These are phyloP conservation scores for Melanotaenia boesemani DNA, from an alignment of 2,797 vertebrate species.

Conservation along the genomic window DNA sequence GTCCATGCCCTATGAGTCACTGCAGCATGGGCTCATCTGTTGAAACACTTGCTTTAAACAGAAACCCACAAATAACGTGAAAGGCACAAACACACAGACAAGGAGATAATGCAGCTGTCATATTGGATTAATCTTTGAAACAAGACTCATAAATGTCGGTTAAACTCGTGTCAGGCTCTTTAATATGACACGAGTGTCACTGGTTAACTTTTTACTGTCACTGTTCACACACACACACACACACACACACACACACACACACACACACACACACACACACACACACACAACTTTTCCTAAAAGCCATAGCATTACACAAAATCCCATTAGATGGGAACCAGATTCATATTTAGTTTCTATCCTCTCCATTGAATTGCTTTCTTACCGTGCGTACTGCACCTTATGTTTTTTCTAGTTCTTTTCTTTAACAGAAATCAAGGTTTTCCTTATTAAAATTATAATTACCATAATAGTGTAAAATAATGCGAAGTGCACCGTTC, in stretches of 20 bases:
- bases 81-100: slow-evolving; percentile 4
- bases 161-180: background rate
- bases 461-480: background rate
- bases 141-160: slow-evolving; percentile 4
- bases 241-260: too few relatives aligned
- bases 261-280: background rate
- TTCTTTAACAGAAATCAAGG: background rate
- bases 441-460: background rate
- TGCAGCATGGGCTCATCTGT: slow-evolving; percentile 13
- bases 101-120: slow-evolving; percentile 10
- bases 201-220: slow-evolving; percentile 10
- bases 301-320: slow-evolving; percentile 4
- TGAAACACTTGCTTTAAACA: slow-evolving; percentile 38
- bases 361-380: background rate
- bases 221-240: background rate
- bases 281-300: background rate
- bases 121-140: background rate
- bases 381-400: background rate
- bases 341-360: background rate
- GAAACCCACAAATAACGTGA: slow-evolving; percentile 5
- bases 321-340: background rate
- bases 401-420: background rate
- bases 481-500: background rate
- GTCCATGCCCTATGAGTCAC: slow-evolving; percentile 42
- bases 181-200: slow-evolving; percentile 5